A percentile compares a stretch with the other conserved stretches of the same genome.
Conservation (phyloP, 2,797 vertebrate species). For the Poeciliopsis infans region DNA sequence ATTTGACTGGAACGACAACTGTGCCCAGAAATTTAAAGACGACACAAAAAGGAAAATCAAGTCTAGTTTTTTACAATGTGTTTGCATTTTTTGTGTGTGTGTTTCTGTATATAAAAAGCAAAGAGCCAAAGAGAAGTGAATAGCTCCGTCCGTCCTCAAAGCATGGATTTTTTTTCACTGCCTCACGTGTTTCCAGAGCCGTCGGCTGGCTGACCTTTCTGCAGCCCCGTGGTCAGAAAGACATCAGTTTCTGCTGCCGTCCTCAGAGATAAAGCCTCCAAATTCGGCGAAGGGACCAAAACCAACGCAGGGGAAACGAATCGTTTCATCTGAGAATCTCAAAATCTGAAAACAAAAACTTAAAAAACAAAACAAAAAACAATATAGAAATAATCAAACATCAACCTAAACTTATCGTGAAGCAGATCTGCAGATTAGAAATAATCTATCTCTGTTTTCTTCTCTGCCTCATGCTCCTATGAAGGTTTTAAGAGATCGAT, state of each 20-base stretch:
- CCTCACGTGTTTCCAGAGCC: slow-evolving; percentile 8
- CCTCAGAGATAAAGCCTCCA: slow-evolving; percentile 19
- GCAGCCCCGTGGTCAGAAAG: slow-evolving; percentile 51
- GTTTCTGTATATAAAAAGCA: neutral
- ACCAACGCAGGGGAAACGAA: slow-evolving; percentile 14
- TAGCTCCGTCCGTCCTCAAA: neutral
- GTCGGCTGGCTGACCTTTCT: slow-evolving; percentile 57
- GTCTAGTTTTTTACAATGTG: neutral
- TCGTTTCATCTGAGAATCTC: neutral
- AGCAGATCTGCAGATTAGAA: slow-evolving; percentile 9
- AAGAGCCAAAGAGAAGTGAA: neutral
- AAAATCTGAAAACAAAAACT: neutral
- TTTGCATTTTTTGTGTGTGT: neutral
- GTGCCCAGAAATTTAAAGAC: neutral
- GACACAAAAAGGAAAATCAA: neutral
- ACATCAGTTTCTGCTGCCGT: slow-evolving; percentile 22
- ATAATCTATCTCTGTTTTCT: slow-evolving; percentile 13
- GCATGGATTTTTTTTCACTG: neutral
- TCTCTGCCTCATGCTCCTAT: slow-evolving; percentile 24
- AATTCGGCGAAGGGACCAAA: slow-evolving; percentile 17
- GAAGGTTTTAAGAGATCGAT: slow-evolving; percentile 61
- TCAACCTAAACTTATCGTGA: neutral
- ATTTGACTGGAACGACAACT: neutral
- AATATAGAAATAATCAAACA: slow-evolving; percentile 9
- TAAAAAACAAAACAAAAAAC: neutral